Conservation (phyloP, 2,113 vertebrate genomes). For the Zosterops hypoxanthus region DNA sequence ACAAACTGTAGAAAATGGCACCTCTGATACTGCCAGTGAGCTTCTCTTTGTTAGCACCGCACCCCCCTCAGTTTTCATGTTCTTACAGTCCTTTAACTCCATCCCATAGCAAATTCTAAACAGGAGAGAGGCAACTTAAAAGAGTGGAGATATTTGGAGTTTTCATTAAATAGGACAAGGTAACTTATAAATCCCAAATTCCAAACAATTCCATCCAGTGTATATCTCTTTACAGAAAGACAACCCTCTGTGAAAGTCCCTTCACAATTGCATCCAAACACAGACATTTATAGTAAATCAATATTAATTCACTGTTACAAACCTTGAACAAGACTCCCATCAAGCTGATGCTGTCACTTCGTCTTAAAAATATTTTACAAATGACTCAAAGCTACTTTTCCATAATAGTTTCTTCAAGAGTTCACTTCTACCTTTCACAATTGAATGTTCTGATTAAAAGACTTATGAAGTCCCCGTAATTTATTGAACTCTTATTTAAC, state of each 20-base stretch:
- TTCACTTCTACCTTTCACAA: not conserved
- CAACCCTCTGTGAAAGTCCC: not conserved
- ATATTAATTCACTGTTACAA: not conserved
- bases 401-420: not conserved
- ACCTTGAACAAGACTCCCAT: not conserved
- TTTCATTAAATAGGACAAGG: not conserved
- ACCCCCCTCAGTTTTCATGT: not conserved
- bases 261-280: not conserved
- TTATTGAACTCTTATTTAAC: not conserved
- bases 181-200: not conserved
- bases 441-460: not conserved
- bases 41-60: not conserved
- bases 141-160: not conserved
- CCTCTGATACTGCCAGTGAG: not conserved
- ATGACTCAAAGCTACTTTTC: not conserved
- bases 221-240: not conserved
- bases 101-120: not conserved
- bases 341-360: not conserved
- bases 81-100: not conserved
- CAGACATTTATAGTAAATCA: not conserved
- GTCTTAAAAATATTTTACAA: not conserved
- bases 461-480: not conserved
- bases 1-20: not conserved
- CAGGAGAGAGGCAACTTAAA: not conserved
- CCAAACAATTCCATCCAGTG: not conserved